Percentiles rank a stretch among this genome's conserved stretches.
These are phyloP conservation scores for Drosophila persimilis DNA, from an alignment of 1,140 invertebrate genomes.

Conservation along the genomic window DNA sequence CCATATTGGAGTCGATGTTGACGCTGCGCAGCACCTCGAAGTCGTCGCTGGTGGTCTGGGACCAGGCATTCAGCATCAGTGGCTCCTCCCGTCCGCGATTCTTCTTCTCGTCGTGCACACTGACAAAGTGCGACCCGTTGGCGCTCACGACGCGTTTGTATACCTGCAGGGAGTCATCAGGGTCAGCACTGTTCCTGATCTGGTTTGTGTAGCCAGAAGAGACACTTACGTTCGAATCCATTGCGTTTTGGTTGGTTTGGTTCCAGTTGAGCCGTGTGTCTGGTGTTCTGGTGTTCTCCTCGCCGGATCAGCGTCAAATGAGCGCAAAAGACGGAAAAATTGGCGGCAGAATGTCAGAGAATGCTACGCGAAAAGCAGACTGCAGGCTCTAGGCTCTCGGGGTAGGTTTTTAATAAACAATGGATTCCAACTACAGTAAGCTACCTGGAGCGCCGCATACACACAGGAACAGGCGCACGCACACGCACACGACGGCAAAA, in stretches of 20 bases:
- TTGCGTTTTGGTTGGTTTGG: conserved; percentile 5
- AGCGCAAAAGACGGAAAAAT: conserved; percentile 40
- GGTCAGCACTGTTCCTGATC: no score
- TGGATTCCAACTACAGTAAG: conserved; percentile 62
- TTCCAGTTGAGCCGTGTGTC: not conserved
- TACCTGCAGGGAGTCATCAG: conserved; percentile 11
- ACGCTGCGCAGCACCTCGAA: conserved; percentile 48
- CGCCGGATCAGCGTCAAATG: conserved; percentile 53
- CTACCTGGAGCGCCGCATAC: conserved; percentile 38
- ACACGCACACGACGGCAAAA: not conserved
- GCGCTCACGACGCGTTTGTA: conserved; percentile 33
- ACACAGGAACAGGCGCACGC: not conserved
- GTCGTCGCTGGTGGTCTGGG: conserved; percentile 64
- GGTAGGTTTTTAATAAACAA: conserved; percentile 47
- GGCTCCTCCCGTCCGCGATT: conserved; percentile 23
- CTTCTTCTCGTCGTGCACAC: conserved; percentile 14
- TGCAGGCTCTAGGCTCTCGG: conserved; percentile 15
- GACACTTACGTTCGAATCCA: conserved; percentile 57
- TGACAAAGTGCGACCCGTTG: conserved; percentile 35
- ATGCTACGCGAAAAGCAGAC: conserved; percentile 43
- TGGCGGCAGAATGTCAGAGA: conserved; percentile 60
- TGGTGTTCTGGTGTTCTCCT: conserved; percentile 7
- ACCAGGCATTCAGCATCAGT: conserved; percentile 69
- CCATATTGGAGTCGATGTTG: conserved; percentile 24
- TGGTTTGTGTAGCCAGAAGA: no score